Evolutionary conservation across 2,797 vertebrate genomes (phyloP), one percentile per base, ranked within the genome.

Genomic region (Craterocephalus amniculus): DNA sequence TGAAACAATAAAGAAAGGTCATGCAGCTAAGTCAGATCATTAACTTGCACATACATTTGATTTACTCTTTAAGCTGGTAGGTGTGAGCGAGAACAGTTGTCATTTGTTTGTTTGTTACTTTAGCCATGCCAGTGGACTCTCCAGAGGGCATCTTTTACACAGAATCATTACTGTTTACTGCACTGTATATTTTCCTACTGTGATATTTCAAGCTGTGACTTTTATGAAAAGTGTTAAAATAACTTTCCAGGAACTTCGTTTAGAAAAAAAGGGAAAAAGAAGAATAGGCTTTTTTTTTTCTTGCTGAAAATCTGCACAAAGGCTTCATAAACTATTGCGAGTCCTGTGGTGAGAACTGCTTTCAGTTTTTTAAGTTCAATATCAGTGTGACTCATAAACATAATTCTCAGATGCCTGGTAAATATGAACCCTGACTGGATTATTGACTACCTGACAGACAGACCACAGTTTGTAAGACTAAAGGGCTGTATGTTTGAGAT

Each of bases 1-100:
- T 63, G 6, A 35, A 70, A 70, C 67, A 52, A 59, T 70, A 24
- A 58, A 45, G 59, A 63, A 56, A 49, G 57, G 48, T 60, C 55
- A 65, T 51, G 26, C 57, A 58, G 48, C 38, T n/a, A 27, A 69
- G 24, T 48, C 34, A 54, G 22, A 67, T 59, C n/a, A n/a, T 35
- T 11, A 9, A 34, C 40, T 35, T 32, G 27, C 4, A 12, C 20
- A 54, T 52, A 40, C 6, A 4, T 43, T 38, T 20, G 20, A 24
- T 49, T 22, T 38, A 57, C 31, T 32, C 32, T 20, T 52, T 32
- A 38, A 34, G 52, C 52, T 31, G 24, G 51, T 31, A 14, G 52
- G 52, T 29, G 14, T 55, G 14, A 55, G 26, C 13, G 14, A 22
- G 45, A 48, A 48, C 4, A 7, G 52, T 31, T 55, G 26, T 18